phyloP scores from a whole-genome alignment of 2,888 invertebrate genomes.

The Cotesia congregata region DNA sequence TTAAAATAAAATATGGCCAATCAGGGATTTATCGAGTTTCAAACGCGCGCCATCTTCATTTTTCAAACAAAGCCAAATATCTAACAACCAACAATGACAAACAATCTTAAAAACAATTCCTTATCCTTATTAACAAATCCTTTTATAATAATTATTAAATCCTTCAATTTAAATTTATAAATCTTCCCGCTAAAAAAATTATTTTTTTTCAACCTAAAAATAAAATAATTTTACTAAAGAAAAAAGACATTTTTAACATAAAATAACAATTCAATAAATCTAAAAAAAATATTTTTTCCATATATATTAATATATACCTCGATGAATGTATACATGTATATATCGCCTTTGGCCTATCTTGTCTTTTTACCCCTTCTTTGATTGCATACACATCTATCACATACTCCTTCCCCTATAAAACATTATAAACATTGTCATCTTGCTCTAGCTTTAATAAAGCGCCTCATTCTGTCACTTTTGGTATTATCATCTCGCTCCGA shows the following conservation, averaged over 20 bases:
- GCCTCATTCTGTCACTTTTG: constrained; percentile 29
- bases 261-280: not conserved
- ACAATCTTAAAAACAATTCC: constrained; percentile 53
- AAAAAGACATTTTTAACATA: not conserved
- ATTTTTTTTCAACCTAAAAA: too few relatives aligned
- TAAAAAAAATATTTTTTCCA: not conserved
- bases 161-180: not conserved
- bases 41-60: constrained; percentile 86
- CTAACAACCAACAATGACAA: constrained; percentile 62
- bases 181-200: not conserved
- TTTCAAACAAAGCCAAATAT: constrained; percentile 78
- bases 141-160: not conserved
- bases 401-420: constrained; percentile 18
- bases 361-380: constrained; percentile 46
- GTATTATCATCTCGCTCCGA: constrained; percentile 24
- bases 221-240: not conserved
- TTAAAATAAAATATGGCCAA: constrained; percentile 57
- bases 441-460: constrained; percentile 31
- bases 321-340: not conserved
- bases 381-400: constrained; percentile 42
- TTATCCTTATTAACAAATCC: not conserved
- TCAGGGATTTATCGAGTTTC: constrained; percentile 71
- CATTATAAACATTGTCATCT: constrained; percentile 37
- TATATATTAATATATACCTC: not conserved
- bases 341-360: constrained; percentile 50